Conservation (phyloP, 2,888 invertebrate species). For the Tetragnatha montana region DNA sequence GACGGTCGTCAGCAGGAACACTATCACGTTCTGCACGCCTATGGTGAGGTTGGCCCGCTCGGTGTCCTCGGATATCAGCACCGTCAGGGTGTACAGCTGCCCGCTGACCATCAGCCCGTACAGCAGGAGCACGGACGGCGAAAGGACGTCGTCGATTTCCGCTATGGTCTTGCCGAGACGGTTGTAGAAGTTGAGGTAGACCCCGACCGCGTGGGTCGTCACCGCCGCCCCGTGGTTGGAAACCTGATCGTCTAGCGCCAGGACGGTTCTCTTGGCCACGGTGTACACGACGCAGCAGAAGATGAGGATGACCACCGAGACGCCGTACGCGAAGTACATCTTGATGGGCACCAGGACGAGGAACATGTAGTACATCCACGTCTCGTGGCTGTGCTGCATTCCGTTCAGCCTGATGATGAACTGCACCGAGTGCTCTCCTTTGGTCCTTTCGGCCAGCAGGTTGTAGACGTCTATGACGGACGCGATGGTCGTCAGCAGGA, state of each 20-base stretch:
- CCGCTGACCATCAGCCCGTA: slow-evolving; percentile 67
- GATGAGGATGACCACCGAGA: slow-evolving; percentile 54
- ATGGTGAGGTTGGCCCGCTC: slow-evolving; percentile 40
- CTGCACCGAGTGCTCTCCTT: slow-evolving; percentile 56
- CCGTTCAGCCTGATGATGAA: slow-evolving; percentile 37
- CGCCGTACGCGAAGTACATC: slow-evolving; percentile 62
- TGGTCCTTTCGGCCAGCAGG: slow-evolving; percentile 31
- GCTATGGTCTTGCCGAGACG: slow-evolving; percentile 33
- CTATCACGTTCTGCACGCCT: slow-evolving; percentile 46
- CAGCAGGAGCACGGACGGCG: slow-evolving; percentile 59
- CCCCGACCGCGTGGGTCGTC: neutral
- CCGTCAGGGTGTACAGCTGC: slow-evolving; percentile 59
- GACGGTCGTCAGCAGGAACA: slow-evolving; percentile 57
- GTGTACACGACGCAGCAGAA: slow-evolving; percentile 52
- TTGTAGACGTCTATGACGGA: slow-evolving; percentile 47
- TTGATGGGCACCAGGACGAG: slow-evolving; percentile 42
- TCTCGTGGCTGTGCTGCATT: slow-evolving; percentile 21
- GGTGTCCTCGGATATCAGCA: slow-evolving; percentile 59
- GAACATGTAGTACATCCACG: slow-evolving; percentile 51
- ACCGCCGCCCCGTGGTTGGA: neutral
- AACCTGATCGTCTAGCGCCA: slow-evolving; percentile 36
- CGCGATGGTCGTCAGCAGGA: slow-evolving; percentile 31
- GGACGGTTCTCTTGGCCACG: slow-evolving; percentile 25
- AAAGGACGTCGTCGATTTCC: slow-evolving; percentile 63
- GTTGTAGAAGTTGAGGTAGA: slow-evolving; percentile 46